These are phyloP conservation scores for Panthera uncia DNA, from an alignment of 2,113 vertebrate species.

Conservation along the genomic window DNA sequence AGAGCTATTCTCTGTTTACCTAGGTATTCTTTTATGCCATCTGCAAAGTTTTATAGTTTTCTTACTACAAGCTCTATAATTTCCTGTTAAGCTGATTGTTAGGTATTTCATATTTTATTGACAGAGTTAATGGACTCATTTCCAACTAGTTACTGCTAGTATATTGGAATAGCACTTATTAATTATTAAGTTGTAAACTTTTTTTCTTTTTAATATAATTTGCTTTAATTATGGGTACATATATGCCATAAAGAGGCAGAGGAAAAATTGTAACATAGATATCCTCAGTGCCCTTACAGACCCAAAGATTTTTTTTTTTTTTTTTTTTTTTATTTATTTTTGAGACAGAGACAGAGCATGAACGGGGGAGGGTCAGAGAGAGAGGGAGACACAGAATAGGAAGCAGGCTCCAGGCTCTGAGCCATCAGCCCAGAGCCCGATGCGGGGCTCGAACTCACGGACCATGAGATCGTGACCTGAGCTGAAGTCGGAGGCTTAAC, in stretches of 20 bases:
- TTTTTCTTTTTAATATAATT: background rate
- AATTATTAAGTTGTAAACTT: background rate
- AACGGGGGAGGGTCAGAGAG: too few relatives aligned
- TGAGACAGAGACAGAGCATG: too few relatives aligned
- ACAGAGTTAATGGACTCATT: background rate
- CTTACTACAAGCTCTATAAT: background rate
- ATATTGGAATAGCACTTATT: background rate
- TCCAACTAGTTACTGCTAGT: background rate
- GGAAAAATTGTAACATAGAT: background rate
- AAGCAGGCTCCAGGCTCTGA: too few relatives aligned
- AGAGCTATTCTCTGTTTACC: background rate
- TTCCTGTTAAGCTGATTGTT: background rate
- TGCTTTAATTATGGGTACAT: constrained; percentile 6
- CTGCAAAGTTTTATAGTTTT: background rate
- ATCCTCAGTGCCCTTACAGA: background rate
- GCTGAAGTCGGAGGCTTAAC: too few relatives aligned
- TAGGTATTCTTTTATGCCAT: background rate
- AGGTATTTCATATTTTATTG: background rate
- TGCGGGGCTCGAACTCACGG: too few relatives aligned
- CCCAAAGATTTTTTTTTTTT: constrained; percentile 15
- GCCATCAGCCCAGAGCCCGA: too few relatives aligned
- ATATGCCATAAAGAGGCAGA: background rate
- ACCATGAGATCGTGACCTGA: too few relatives aligned
- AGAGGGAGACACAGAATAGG: too few relatives aligned
- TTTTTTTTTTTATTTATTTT: too few relatives aligned